phyloP scores from a whole-genome alignment of 2,888 invertebrate species.

The Scaptomyza cyrtandrae region DNA sequence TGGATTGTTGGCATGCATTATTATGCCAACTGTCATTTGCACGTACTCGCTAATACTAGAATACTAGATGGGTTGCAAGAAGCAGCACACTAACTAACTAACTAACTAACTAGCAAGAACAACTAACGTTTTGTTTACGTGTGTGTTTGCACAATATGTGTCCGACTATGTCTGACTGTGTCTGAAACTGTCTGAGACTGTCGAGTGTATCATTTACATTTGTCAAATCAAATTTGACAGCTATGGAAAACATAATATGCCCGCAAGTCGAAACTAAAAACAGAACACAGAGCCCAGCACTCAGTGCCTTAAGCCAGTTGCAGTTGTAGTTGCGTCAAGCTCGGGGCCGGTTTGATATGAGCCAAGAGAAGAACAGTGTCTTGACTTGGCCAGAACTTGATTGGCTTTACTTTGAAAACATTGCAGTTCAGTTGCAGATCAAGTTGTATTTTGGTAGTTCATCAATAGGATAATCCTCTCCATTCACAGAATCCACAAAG shows the following conservation, averaged over 20 bases:
- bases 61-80: not conserved
- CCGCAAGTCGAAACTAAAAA: slow-evolving; percentile 25
- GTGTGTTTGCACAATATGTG: too few relatives aligned
- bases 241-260: slow-evolving; percentile 75
- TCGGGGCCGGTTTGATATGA: slow-evolving; percentile 12
- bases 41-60: slow-evolving; percentile 8
- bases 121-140: slow-evolving; percentile 3
- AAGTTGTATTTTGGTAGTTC: not conserved
- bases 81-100: not conserved
- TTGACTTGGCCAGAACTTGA: slow-evolving; percentile 52
- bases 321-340: not conserved
- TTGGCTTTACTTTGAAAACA: slow-evolving; percentile 45
- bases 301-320: slow-evolving; percentile 7
- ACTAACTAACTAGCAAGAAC: not conserved
- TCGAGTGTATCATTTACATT: slow-evolving; percentile 71
- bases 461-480: not conserved
- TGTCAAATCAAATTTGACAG: slow-evolving; percentile 79
- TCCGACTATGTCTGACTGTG: too few relatives aligned
- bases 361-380: slow-evolving; percentile 4
- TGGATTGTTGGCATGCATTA: slow-evolving; percentile 46
- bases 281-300: not conserved
- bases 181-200: slow-evolving; percentile 11
- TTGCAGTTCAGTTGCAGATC: not conserved
- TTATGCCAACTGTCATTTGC: slow-evolving; percentile 59
- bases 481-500: not conserved